Evolutionary conservation across 2,113 vertebrate genomes (phyloP).

Genomic region (Istiophorus platypterus): DNA sequence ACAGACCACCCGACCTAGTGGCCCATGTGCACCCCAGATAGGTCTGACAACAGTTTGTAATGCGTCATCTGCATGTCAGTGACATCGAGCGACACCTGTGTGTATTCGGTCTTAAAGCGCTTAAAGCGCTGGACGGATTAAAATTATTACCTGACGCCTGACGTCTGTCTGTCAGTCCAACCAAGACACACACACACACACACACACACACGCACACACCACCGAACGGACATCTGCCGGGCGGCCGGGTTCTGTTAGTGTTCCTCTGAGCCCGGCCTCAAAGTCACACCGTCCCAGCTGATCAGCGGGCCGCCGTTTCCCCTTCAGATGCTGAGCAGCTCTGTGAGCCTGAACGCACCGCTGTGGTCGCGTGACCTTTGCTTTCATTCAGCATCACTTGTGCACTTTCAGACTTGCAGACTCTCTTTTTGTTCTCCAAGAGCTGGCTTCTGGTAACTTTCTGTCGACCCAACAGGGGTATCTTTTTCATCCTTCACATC

Average conservation of each 20-base stretch:
- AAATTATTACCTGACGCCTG: not conserved
- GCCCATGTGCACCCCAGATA: not conserved
- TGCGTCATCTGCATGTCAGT: too few species aligned
- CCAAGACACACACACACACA: too few species aligned
- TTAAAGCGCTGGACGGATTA: not conserved
- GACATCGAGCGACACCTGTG: too few species aligned
- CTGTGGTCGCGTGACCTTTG: not conserved
- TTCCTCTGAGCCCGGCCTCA: too few species aligned
- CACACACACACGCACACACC: too few species aligned
- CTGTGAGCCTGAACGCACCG: not conserved
- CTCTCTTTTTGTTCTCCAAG: too few species aligned
- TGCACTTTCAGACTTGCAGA: not conserved
- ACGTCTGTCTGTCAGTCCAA: too few species aligned
- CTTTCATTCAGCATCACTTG: slow-evolving; percentile 13
- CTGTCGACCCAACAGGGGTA: not conserved
- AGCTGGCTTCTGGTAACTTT: not conserved
- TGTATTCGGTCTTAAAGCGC: not conserved
- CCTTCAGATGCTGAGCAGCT: not conserved
- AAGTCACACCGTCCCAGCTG: too few species aligned
- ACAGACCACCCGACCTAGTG: not conserved
- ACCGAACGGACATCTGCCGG: too few species aligned
- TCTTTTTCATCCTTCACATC: not conserved
- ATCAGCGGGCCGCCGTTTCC: not conserved
- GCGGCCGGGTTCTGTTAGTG: too few species aligned
- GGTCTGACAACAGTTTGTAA: too few species aligned